Conservation (phyloP, 1,140 invertebrate species). For the Oncopodura yosiiana region DNA sequence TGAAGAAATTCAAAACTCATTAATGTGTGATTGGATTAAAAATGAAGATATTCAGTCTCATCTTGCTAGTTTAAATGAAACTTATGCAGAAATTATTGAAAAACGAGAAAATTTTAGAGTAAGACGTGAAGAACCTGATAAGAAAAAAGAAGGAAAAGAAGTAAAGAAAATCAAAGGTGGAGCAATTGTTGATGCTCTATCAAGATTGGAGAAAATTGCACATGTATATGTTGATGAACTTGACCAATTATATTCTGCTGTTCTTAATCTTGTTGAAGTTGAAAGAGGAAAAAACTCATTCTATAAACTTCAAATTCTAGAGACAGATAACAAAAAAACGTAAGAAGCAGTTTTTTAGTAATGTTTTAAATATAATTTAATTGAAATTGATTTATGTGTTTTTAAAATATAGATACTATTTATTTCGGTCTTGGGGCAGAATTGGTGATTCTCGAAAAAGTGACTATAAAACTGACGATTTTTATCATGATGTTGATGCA, state of each 20-base stretch:
- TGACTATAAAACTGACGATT: slow-evolving; percentile 64
- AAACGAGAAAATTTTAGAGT: too few relatives aligned
- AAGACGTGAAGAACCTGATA: slow-evolving; percentile 46
- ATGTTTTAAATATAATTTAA: slow-evolving; percentile 17
- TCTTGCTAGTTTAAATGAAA: too few relatives aligned
- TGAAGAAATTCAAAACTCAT: slow-evolving; percentile 58
- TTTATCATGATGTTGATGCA: slow-evolving; percentile 47
- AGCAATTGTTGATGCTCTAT: slow-evolving; percentile 80
- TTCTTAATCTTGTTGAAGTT: slow-evolving; percentile 77
- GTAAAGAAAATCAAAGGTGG: slow-evolving; percentile 78
- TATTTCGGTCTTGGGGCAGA: slow-evolving; percentile 64
- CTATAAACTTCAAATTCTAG: slow-evolving; percentile 87
- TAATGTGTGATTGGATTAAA: slow-evolving; percentile 71
- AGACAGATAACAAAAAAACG: slow-evolving; percentile 57
- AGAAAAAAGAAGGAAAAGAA: slow-evolving; percentile 39
- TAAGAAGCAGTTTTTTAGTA: too few relatives aligned
- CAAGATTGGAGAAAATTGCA: slow-evolving; percentile 62
- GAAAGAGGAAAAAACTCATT: slow-evolving; percentile 80
- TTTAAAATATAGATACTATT: slow-evolving; percentile 9
- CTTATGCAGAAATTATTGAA: too few relatives aligned
- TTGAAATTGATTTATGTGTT: slow-evolving; percentile 5
- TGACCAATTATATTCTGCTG: slow-evolving; percentile 55
- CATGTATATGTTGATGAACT: slow-evolving; percentile 58
- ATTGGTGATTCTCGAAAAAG: slow-evolving; percentile 87
- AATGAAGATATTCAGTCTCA: too few relatives aligned